Evolutionary conservation across 1,140 invertebrate genomes (phyloP).

Genomic region (Heliconius hermathena): DNA sequence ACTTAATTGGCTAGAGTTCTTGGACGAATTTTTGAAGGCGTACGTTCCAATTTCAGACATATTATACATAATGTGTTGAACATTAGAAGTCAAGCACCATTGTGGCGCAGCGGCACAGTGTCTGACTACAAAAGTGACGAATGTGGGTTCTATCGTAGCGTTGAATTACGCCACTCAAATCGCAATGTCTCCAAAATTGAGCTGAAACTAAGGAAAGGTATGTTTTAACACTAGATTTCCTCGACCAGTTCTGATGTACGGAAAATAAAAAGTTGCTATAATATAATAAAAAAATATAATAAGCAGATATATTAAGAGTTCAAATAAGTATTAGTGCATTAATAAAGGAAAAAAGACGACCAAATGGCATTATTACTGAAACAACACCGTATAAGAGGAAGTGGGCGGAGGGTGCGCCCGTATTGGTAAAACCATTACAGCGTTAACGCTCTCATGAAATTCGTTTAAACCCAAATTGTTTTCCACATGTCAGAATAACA

Average conservation of each 20-base stretch:
- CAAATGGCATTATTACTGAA: conserved; percentile 21
- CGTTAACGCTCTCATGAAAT: conserved; percentile 13
- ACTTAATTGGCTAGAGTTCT: neutral
- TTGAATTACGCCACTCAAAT: neutral
- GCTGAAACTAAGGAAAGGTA: neutral
- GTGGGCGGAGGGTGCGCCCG: neutral
- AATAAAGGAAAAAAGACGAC: conserved; percentile 3
- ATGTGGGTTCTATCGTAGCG: neutral
- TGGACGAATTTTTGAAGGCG: neutral
- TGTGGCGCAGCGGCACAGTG: neutral
- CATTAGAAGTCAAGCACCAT: too few species aligned
- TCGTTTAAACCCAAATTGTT: conserved; percentile 8
- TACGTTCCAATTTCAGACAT: neutral
- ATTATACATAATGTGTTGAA: neutral
- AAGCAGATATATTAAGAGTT: too few species aligned
- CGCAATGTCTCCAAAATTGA: neutral
- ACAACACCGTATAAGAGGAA: conserved; percentile 24
- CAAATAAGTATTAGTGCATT: too few species aligned
- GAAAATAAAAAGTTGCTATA: neutral
- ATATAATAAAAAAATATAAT: too few species aligned
- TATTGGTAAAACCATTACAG: conserved; percentile 27
- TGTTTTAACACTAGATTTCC: neutral
- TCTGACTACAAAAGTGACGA: neutral
- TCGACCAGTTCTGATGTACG: neutral
- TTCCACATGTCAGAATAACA: neutral